Evolutionary conservation across 2,888 invertebrate species (phyloP), one percentile per base, ranked within the genome.

Genomic region (Sympetrum striolatum): DNA sequence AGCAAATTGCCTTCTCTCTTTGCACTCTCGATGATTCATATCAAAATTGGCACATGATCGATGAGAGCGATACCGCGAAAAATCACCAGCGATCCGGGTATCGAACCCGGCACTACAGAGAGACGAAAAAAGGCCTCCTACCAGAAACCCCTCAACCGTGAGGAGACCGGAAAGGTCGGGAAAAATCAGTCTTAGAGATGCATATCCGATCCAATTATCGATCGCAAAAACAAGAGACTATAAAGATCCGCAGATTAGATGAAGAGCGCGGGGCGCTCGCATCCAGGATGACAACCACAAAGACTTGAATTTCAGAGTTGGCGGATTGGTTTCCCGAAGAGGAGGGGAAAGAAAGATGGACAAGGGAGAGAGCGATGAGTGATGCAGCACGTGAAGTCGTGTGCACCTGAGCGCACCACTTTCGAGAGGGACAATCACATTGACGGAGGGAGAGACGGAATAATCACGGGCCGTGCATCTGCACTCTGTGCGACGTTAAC

Each of bases 321-420:
- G 58, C 53, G 82, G 82, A 82, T 82, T 82, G 82, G 60, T 60
- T 35, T 35, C 18, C 22, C 60, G 37, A 1, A 12, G 1, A 8
- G 60, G 12, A 22, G 10, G 31, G 18, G 53, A 35, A 14, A 60
- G 25, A 53, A 53, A 53, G n/a, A n/a, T 48, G 44, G 81, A 10
- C 25, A 53, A 53, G 82, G 53, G 82, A 31, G 82, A 82, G 53
- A 53, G 53, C 53, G 31, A 53, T 31, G 31, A 53, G 82, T 53
- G 53, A 82, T 82, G 82, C 82, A 53, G 82, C 53, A 53, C 53
- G 82, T 82, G 82, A 48, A 53, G 82, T 15, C 48, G 81, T 82
- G 82, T 82, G 82, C 82, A 82, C 82, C 82, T 82, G 82, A 82
- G 82, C 82, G 82, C 82, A 82, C 82, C 82, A 82, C 82, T 82